Conservation (phyloP, 2,888 invertebrate genomes). For the Pyrgus malvae region DNA sequence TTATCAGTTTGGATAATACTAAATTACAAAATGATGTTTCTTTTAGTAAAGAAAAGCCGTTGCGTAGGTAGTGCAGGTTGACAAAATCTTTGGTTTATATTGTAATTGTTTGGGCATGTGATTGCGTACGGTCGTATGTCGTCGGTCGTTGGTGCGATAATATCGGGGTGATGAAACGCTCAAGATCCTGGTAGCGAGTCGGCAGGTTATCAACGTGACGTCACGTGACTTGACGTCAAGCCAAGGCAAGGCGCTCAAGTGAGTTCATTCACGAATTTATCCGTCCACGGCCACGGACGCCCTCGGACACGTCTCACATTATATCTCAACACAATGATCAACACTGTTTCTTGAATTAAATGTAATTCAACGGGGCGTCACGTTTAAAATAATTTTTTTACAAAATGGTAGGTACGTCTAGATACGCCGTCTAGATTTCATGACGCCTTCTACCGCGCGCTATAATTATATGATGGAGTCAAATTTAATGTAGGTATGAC, state of each 20-base stretch:
- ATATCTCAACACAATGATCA: conserved; percentile 29
- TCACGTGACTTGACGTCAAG: conserved; percentile 61
- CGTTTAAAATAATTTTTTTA: conserved; percentile 15
- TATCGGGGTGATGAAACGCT: conserved; percentile 32
- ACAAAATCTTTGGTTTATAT: no score
- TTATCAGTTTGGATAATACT: no score
- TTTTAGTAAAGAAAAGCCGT: no score
- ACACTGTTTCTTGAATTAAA: conserved; percentile 23
- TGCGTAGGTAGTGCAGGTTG: no score
- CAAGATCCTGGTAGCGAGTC: conserved; percentile 44
- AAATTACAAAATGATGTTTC: no score
- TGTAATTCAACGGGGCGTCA: not conserved
- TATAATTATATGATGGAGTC: no score
- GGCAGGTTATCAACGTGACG: conserved; percentile 55
- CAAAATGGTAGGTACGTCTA: not conserved
- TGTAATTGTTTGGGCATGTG: not conserved
- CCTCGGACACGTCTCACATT: conserved; percentile 24
- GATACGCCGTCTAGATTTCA: not conserved
- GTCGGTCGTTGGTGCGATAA: conserved; percentile 19
- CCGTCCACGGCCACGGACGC: conserved; percentile 57
- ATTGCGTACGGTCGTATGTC: not conserved
- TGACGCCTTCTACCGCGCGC: not conserved
- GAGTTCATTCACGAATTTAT: conserved; percentile 74
- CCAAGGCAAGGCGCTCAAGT: conserved; percentile 45
- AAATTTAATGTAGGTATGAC: no score